Percentiles rank a stretch among this genome's conserved stretches.
phyloP scores from a whole-genome alignment of 2,113 vertebrate species.

The Acanthochromis polyacanthus region DNA sequence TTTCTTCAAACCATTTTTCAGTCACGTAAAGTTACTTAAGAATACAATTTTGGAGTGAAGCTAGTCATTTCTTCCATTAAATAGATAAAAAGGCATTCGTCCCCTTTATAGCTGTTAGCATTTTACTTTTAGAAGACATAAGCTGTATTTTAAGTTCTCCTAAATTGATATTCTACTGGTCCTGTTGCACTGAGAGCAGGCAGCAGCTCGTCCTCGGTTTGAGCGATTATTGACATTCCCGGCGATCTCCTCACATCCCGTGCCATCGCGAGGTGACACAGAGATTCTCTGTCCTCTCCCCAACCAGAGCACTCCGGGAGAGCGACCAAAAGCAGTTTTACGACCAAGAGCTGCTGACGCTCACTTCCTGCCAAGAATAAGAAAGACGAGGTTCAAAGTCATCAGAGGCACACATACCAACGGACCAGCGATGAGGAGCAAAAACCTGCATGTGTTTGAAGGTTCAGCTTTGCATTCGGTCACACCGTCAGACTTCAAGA shows the following conservation, averaged over 20 bases:
- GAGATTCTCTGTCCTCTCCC: conserved; percentile 75
- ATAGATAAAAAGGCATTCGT: not conserved
- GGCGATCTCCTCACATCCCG: conserved; percentile 64
- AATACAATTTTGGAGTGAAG: not conserved
- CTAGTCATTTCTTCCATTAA: no score
- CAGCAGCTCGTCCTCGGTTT: conserved; percentile 42
- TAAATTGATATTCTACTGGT: conserved; percentile 18
- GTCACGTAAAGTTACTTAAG: no score
- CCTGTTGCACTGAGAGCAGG: conserved; percentile 28
- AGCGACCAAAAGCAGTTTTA: conserved; percentile 75
- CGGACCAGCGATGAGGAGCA: conserved; percentile 23
- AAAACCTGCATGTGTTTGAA: not conserved
- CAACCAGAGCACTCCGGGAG: conserved; percentile 66
- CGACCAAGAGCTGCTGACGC: conserved; percentile 62
- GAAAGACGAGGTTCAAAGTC: conserved; percentile 69
- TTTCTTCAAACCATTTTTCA: no score
- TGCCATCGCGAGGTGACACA: conserved; percentile 69
- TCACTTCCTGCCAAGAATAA: conserved; percentile 76
- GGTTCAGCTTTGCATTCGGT: not conserved
- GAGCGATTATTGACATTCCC: conserved; percentile 73
- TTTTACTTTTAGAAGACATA: not conserved
- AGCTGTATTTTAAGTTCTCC: not conserved
- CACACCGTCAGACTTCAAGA: not conserved
- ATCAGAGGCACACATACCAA: conserved; percentile 31
- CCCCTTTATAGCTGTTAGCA: not conserved